phyloP scores from a whole-genome alignment of 2,888 invertebrate genomes.

The Eristalis intricaria region DNA sequence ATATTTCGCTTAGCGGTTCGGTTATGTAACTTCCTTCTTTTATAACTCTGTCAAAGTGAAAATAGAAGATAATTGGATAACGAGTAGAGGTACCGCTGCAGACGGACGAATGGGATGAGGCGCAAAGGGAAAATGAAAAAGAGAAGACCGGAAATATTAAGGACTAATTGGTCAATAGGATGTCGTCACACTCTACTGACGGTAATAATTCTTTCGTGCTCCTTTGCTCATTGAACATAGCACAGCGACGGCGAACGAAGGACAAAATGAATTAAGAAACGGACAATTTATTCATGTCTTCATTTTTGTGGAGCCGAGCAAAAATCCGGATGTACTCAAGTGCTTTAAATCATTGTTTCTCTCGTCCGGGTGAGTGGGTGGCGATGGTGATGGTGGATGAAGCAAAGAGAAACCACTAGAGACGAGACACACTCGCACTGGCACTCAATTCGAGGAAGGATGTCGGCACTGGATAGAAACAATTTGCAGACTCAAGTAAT shows the following conservation, averaged over 20 bases:
- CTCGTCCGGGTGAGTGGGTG: not conserved
- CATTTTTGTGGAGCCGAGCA: conserved; percentile 42
- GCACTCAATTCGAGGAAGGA: conserved; percentile 47
- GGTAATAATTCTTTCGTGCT: conserved; percentile 8
- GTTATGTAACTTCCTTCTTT: conserved; percentile 4
- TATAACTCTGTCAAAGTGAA: conserved; percentile 30
- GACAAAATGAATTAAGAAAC: conserved; percentile 45
- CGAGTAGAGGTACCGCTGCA: conserved; percentile 21
- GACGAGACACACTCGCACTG: conserved; percentile 9
- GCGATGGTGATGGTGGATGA: not conserved
- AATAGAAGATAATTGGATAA: conserved; percentile 61
- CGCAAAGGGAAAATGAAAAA: not conserved
- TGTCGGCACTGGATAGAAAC: conserved; percentile 51
- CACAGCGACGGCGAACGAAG: not conserved
- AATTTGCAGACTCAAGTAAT: conserved; percentile 68
- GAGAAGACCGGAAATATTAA: conserved; percentile 59
- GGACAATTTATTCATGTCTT: conserved; percentile 62
- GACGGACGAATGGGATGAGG: conserved; percentile 22
- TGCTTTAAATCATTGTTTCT: conserved; percentile 23
- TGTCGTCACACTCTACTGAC: conserved; percentile 37
- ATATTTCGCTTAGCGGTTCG: conserved; percentile 33
- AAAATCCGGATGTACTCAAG: conserved; percentile 42
- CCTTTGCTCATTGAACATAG: conserved; percentile 18
- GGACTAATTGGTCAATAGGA: conserved; percentile 70
- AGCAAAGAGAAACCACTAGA: not conserved